Evolutionary conservation across 2,888 invertebrate species (phyloP), one percentile per base, ranked within the genome.

Genomic region (Caenorhabditis auriculariae): DNA sequence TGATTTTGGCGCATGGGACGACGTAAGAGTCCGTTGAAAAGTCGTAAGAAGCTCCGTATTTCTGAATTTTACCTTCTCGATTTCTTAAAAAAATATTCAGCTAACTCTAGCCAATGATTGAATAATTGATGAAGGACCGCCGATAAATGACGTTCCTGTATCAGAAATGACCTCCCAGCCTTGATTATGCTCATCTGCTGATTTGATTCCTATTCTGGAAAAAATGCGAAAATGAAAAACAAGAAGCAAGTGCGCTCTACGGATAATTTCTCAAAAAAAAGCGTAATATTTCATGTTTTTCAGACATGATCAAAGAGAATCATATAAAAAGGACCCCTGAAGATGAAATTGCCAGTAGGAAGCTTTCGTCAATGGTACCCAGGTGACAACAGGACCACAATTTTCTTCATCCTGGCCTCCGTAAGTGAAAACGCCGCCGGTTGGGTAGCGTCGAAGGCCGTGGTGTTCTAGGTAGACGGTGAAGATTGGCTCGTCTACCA

Each of bases 381-480:
- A 73, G 9, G 55, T 49, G 38, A 71, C 53, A n/a, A 66, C 54
- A 7, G 59, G 58, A 6, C 63, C 67, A 47, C 69, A 74, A 53
- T 72, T 45, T 12, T 66, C 66, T 17, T 49, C 44, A 59, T 74
- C 74, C 32, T 63, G 29, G 17, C 64, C 74, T 9, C 74, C 74
- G 48, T 69, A 72, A 19, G 72, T 72, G 45, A 74, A 70, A 29
- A 58, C 54, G 23, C 69, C 66, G 15, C 69, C 69, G n/a, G 46
- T 63, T 0, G 57, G 32, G 2, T 42, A 46, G 15, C 32, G 24
- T 1, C 44, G 27, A 1, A 37, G 39, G 3, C 65, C 66, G 39
- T 66, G 71, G 51, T 62, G 66, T 35, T 63, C 69, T 28, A 65
- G 28, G 35, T 67, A 71, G n/a, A 69, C 75, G 9, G 74, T 73